Evolutionary conservation across 2,797 vertebrate species (phyloP).

Genomic region (Lepilemur septentrionalis): DNA sequence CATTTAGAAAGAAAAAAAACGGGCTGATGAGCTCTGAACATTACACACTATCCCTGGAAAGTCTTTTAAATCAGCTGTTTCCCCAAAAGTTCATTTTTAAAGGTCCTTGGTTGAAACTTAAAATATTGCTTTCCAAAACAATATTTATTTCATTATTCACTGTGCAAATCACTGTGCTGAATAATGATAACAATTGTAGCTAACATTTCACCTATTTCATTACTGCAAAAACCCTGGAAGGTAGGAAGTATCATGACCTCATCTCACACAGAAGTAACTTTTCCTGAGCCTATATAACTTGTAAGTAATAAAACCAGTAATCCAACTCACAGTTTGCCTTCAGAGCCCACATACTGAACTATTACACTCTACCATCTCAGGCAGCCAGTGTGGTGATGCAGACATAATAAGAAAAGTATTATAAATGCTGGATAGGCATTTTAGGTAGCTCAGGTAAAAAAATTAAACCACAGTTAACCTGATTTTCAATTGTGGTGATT

Average conservation of each 20-base stretch:
- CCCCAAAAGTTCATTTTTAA: constrained; percentile 8
- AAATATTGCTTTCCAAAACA: constrained; percentile 47
- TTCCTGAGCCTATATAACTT: background rate
- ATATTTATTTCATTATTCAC: background rate
- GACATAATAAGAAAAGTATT: background rate
- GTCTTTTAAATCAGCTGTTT: background rate
- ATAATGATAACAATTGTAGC: background rate
- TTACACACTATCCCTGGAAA: background rate
- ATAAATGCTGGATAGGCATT: background rate
- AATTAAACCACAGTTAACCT: background rate
- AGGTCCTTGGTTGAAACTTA: constrained; percentile 1
- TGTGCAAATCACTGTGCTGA: background rate
- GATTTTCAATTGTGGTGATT: background rate
- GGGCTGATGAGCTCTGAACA: background rate
- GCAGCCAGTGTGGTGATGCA: background rate
- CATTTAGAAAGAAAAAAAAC: background rate
- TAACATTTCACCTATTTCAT: background rate
- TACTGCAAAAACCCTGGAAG: background rate
- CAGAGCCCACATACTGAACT: background rate
- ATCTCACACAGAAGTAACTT: background rate
- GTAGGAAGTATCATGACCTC: background rate
- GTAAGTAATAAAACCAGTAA: background rate
- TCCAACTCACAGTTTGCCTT: background rate
- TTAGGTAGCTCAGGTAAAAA: background rate
- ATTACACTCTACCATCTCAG: background rate